Evolutionary conservation across 2,113 vertebrate genomes (phyloP).

Genomic region (Symphodus melops): DNA sequence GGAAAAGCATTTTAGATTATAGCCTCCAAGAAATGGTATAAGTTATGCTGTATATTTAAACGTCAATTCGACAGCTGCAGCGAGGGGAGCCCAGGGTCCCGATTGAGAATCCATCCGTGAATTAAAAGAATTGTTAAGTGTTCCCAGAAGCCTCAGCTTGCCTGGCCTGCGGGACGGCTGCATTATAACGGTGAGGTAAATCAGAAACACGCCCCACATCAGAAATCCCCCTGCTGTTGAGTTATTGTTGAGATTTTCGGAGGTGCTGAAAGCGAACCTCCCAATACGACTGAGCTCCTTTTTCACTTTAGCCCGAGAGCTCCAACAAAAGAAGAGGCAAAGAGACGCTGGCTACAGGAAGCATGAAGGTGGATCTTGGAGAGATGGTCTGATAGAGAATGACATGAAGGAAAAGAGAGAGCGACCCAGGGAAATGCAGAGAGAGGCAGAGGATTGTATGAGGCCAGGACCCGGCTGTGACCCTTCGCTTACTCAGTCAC

Average conservation of each 20-base stretch:
- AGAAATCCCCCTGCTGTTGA: slow-evolving; percentile 28
- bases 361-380: background rate
- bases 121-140: slow-evolving; percentile 53
- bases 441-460: background rate
- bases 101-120: slow-evolving; percentile 51
- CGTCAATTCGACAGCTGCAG: slow-evolving; percentile 46
- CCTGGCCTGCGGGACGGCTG: slow-evolving; percentile 21
- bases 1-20: slow-evolving; percentile 56
- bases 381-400: slow-evolving; percentile 38
- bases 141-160: slow-evolving; percentile 23
- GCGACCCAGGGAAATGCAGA: background rate
- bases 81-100: slow-evolving; percentile 3
- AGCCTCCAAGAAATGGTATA: slow-evolving; percentile 34
- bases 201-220: slow-evolving; percentile 69
- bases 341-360: slow-evolving; percentile 9
- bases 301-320: slow-evolving; percentile 5
- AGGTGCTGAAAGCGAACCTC: slow-evolving; percentile 4
- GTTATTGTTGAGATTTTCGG: background rate
- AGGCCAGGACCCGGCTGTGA: slow-evolving; percentile 32
- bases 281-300: slow-evolving; percentile 29
- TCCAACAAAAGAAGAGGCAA: background rate
- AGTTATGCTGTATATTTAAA: slow-evolving; percentile 53
- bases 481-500: slow-evolving; percentile 61
- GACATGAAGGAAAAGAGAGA: slow-evolving; percentile 71
- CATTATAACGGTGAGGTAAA: slow-evolving; percentile 65